Evolutionary conservation across 1,140 invertebrate genomes (phyloP).

Genomic region (Oscheius sp.): DNA sequence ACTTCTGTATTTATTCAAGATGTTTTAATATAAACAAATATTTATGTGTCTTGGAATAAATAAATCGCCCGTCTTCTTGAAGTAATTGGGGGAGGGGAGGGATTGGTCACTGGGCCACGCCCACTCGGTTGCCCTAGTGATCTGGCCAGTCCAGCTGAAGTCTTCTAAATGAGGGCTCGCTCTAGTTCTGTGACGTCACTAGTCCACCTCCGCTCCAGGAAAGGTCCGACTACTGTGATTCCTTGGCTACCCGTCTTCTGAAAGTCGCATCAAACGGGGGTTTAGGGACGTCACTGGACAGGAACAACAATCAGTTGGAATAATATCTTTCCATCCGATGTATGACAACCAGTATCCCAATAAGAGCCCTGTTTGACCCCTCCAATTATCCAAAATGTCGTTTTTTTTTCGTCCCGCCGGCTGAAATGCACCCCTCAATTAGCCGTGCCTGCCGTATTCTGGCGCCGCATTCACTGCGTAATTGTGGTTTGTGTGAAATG

Average conservation of each 20-base stretch:
- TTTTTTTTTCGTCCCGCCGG: no score
- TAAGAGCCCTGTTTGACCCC: no score
- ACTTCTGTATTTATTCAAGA: conserved; percentile 1
- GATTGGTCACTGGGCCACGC: background rate
- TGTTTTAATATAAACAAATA: background rate
- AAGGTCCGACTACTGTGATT: no score
- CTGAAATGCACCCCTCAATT: no score
- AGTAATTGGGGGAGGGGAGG: background rate
- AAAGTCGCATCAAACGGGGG: no score
- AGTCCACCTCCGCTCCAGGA: background rate
- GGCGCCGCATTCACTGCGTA: no score
- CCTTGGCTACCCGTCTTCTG: no score
- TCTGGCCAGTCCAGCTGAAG: background rate
- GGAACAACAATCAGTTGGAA: conserved; percentile 32
- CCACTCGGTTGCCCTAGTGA: background rate
- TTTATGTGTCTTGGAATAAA: background rate
- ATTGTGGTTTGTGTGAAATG: no score
- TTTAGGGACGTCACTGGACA: conserved; percentile 27
- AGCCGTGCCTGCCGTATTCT: no score
- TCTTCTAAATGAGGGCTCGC: conserved; percentile 17
- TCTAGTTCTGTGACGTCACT: conserved; percentile 23
- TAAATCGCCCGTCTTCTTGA: background rate
- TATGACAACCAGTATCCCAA: no score
- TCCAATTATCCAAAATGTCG: no score
- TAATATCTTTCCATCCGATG: no score